Evolutionary conservation across 2,113 vertebrate species (phyloP), one percentile per base, ranked within the genome.

Genomic region (Platysteira castanea): DNA sequence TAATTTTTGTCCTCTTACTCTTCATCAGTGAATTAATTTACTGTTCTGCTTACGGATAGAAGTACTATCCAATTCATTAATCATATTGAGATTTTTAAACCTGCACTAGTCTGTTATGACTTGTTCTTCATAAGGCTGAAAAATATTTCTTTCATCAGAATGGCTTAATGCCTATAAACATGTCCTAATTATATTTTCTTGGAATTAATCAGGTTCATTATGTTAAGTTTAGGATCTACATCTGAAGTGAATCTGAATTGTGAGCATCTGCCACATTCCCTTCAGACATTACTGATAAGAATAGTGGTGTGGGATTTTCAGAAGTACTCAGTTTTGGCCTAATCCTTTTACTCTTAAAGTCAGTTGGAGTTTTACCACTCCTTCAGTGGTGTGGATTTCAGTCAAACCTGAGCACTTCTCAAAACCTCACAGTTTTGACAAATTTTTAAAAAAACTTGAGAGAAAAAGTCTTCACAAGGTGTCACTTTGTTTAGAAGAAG

Each of bases 111-210:
- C 86, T 95, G 97, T 97, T 94, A 84, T 6, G 52, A 97, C 96
- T 96, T 96, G 95, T 95, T 96, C 87, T 60, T 93, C 88, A 42
- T 89, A 87, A 90, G 82, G 49, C 46, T 94, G 85, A 64, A 91
- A 95, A 90, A 81, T 96, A 96, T 96, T 96, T 95, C 97, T 97
- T 97, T 97, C 94, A 94, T 96, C 93, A 96, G 64, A 81, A 93
- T 94, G 95, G 95, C 97, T 95, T 78, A 39, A 84, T 92, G 95
- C 95, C 91, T 77, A 94, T 97, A 94, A 96, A 95, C 89, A 81
- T 59, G 64, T 95, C 90, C 79, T 95, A 94, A 95, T 96, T 96
- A 93, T 97, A 91, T 95, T 97, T 96, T 77, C 93, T 76, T 79
- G 94, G 93, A 96, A 96, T 94, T 94, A 93, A 91, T 93, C 74